These are phyloP conservation scores for Tadarida brasiliensis DNA, from an alignment of 2,797 vertebrate genomes.

Conservation along the genomic window DNA sequence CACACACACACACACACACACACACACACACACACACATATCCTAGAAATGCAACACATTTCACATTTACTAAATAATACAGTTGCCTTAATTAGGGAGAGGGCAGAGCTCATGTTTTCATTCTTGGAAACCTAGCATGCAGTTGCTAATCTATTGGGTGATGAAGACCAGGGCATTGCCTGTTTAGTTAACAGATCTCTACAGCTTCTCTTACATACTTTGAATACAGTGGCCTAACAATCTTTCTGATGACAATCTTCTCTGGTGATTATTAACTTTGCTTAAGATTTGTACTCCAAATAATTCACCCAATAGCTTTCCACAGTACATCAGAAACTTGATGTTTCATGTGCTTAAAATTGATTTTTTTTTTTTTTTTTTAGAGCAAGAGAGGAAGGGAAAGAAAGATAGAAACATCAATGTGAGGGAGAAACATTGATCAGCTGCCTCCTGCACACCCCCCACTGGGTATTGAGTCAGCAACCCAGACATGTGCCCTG, in stretches of 20 bases:
- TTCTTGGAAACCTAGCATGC: background rate
- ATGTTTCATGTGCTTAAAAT: slow-evolving; percentile 75
- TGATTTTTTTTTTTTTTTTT: background rate
- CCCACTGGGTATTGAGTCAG: too few species aligned
- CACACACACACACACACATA: too few species aligned
- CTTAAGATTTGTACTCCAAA: slow-evolving; percentile 45
- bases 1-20: background rate
- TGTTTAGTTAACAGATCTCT: background rate
- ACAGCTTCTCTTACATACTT: slow-evolving; percentile 1
- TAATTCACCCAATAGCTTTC: slow-evolving; percentile 36
- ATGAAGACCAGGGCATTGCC: background rate
- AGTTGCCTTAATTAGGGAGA: background rate
- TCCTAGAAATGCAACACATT: background rate
- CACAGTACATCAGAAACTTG: slow-evolving; percentile 49
- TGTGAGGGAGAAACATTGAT: too few species aligned
- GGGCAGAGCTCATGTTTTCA: background rate
- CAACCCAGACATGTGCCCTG: too few species aligned
- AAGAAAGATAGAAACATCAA: too few species aligned
- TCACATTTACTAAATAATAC: background rate
- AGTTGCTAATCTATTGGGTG: background rate
- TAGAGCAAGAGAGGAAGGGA: too few species aligned
- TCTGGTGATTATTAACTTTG: background rate
- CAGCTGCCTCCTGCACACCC: too few species aligned
- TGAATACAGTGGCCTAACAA: slow-evolving; percentile 34
- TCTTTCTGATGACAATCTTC: slow-evolving; percentile 3